phyloP scores from a whole-genome alignment of 53 echinoderm and acorn worm species.

The Astropecten irregularis region DNA sequence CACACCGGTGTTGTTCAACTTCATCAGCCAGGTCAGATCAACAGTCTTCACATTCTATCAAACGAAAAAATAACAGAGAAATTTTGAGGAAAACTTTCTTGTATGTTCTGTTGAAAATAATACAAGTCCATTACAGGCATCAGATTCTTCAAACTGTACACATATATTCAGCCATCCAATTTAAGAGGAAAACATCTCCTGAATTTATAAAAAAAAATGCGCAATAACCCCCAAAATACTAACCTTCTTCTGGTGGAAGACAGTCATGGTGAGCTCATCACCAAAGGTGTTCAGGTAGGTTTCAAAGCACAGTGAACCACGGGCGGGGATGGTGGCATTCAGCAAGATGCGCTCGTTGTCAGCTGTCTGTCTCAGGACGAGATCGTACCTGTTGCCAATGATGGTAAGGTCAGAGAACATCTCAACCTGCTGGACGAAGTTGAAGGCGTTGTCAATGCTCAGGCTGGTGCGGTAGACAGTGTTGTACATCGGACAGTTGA shows the following conservation, averaged over 20 bases:
- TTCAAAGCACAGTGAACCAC: slow-evolving; percentile 55
- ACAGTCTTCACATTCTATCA: slow-evolving; percentile 75
- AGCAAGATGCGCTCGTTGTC: slow-evolving; percentile 46
- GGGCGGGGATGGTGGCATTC: slow-evolving; percentile 58
- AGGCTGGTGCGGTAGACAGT: slow-evolving; percentile 20
- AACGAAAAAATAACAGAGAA: not conserved
- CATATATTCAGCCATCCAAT: no score
- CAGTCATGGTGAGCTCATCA: slow-evolving; percentile 56
- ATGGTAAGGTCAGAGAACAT: slow-evolving; percentile 34
- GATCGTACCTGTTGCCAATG: not conserved
- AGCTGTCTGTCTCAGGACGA: slow-evolving; percentile 19
- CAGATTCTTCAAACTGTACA: no score
- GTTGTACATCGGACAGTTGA: slow-evolving; percentile 1
- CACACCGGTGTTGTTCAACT: slow-evolving; percentile 87
- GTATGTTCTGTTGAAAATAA: no score
- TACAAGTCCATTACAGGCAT: no score
- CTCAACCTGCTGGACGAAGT: slow-evolving; percentile 31
- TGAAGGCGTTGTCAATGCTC: slow-evolving; percentile 26
- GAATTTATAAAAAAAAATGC: no score
- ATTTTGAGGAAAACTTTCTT: not conserved
- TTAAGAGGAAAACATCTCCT: no score
- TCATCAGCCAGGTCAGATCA: slow-evolving; percentile 80
- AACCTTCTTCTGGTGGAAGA: slow-evolving; percentile 62
- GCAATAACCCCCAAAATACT: no score
- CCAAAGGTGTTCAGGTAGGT: slow-evolving; percentile 57